phyloP scores from a whole-genome alignment of 2,797 vertebrate species.

The Anolis apletophallus region DNA sequence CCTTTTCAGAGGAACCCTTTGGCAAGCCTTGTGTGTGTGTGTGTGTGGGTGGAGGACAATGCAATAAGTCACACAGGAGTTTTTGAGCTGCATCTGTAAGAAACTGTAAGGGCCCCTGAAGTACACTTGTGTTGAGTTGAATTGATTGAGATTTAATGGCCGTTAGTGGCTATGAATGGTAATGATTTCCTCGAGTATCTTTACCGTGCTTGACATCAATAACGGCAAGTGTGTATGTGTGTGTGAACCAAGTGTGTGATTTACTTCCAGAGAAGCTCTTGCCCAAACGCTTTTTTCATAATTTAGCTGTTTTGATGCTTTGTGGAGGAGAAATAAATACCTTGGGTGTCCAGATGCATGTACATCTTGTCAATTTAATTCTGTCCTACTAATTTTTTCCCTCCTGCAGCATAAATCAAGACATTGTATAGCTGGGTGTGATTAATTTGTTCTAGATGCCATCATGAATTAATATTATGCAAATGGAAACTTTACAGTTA shows the following conservation, averaged over 20 bases:
- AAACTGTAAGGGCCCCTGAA: conserved; percentile 81
- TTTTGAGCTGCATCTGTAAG: conserved; percentile 77
- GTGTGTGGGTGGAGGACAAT: conserved; percentile 75
- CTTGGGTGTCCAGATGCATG: conserved; percentile 59
- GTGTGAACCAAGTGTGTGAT: conserved; percentile 61
- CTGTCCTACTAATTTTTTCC: conserved; percentile 75
- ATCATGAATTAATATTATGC: conserved; percentile 83
- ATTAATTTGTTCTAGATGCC: conserved; percentile 84
- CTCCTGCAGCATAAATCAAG: conserved; percentile 81
- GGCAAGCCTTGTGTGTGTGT: conserved; percentile 61
- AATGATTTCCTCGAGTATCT: conserved; percentile 83
- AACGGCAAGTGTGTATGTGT: conserved; percentile 68
- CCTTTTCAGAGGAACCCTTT: conserved; percentile 72
- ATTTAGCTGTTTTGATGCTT: conserved; percentile 79
- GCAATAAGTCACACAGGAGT: conserved; percentile 81
- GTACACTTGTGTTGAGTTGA: conserved; percentile 88
- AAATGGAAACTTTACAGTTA: conserved; percentile 82
- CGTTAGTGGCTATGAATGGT: conserved; percentile 87
- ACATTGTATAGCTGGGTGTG: conserved; percentile 79
- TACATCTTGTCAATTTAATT: conserved; percentile 81
- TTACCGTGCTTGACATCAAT: conserved; percentile 83
- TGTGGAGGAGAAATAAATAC: conserved; percentile 15
- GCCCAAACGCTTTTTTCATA: conserved; percentile 68
- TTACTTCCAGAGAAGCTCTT: conserved; percentile 72
- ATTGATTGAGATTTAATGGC: conserved; percentile 91